A percentile compares a stretch with the other conserved stretches of the same genome.
Conservation (phyloP, 1,140 invertebrate genomes). For the Caenorhabditis latens region DNA sequence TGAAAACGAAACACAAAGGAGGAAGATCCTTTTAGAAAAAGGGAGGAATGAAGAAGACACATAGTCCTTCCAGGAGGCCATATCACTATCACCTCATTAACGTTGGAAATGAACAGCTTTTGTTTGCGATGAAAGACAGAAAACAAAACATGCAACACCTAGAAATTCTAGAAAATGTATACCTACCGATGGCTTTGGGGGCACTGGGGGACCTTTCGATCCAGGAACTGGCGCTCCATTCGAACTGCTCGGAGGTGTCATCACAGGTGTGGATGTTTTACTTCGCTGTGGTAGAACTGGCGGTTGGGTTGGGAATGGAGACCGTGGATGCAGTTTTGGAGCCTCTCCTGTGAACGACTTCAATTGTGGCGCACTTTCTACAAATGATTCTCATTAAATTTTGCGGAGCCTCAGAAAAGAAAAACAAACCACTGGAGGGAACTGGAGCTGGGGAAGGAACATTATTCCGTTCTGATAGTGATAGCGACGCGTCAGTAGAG, state of each 20-base stretch:
- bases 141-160: not conserved
- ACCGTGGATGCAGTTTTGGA: constrained; percentile 33
- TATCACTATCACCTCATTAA: constrained; percentile 37
- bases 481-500: constrained; percentile 5
- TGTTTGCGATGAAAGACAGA: not conserved
- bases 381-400: not conserved
- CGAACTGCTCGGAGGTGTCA: not conserved
- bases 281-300: constrained; percentile 25
- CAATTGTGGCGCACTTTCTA: constrained; percentile 30
- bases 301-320: constrained; percentile 10
- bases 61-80: constrained; percentile 19
- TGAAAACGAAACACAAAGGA: constrained; percentile 49
- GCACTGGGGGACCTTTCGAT: constrained; percentile 66
- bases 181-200: constrained; percentile 69
- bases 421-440: not conserved
- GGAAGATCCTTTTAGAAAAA: not conserved
- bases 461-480: constrained; percentile 42
- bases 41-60: not conserved
- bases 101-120: constrained; percentile 45
- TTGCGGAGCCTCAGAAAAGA: not conserved
- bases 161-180: not conserved
- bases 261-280: not conserved
- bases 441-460: constrained; percentile 44
- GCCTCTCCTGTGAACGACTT: constrained; percentile 22
- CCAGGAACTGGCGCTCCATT: constrained; percentile 1